These are phyloP conservation scores for Ptychodera flava DNA, from an alignment of 35 echinoderm and acorn worm species.

Conservation along the genomic window DNA sequence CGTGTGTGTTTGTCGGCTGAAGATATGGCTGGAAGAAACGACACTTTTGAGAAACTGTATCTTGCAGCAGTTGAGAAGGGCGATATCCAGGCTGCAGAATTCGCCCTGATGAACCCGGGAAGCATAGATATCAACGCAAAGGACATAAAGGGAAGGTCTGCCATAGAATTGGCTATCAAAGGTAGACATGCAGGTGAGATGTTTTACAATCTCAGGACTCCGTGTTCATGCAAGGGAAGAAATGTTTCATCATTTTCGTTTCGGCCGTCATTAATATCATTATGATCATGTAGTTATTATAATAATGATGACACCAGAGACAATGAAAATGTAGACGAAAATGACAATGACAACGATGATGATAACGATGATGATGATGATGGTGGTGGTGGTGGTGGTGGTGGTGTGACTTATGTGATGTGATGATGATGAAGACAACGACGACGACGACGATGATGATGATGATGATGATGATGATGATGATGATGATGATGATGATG, in stretches of 20 bases:
- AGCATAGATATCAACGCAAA: slow-evolving; percentile 80
- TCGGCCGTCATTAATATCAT: too few species aligned
- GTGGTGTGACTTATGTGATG: slow-evolving; percentile 6
- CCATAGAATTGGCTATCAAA: slow-evolving; percentile 71
- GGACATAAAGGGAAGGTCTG: slow-evolving; percentile 60
- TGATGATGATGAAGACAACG: slow-evolving; percentile 1
- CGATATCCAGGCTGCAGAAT: slow-evolving; percentile 81
- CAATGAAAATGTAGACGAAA: too few species aligned
- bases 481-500: background rate
- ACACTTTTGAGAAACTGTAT: slow-evolving; percentile 59
- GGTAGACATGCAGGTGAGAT: slow-evolving; percentile 93
- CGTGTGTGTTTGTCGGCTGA: too few species aligned
- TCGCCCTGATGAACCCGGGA: slow-evolving; percentile 77
- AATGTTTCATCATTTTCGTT: too few species aligned
- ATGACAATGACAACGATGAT: too few species aligned
- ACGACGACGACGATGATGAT: slow-evolving; percentile 7
- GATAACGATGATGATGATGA: slow-evolving; percentile 16
- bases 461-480: slow-evolving; percentile 13
- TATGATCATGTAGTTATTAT: too few species aligned
- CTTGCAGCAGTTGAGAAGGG: slow-evolving; percentile 77
- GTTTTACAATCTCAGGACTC: too few species aligned
- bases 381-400: slow-evolving; percentile 2
- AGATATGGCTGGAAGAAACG: too few species aligned
- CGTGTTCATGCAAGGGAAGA: too few species aligned
- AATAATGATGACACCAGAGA: too few species aligned